A percentile compares a stretch with the other conserved stretches of the same genome.
Conservation (phyloP, 2,888 invertebrate genomes). For the Autographa gamma region DNA sequence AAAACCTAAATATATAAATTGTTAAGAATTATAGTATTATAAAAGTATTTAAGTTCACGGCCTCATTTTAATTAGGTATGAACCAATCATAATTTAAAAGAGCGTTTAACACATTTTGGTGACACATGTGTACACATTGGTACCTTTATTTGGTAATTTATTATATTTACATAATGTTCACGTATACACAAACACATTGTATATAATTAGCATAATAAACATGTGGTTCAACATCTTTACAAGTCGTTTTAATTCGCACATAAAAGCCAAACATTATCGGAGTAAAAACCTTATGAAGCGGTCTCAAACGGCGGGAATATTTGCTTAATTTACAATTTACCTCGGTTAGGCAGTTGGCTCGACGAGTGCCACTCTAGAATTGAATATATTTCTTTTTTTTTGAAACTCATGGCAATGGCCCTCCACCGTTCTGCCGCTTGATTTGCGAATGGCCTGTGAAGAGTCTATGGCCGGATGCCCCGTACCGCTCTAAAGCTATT, state of each 20-base stretch:
- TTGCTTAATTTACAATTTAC: conserved; percentile 48
- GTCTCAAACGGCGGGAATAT: conserved; percentile 30
- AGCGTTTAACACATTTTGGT: too few relatives aligned
- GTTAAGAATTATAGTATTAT: too few relatives aligned
- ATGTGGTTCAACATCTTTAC: not conserved
- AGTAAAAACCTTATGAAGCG: conserved; percentile 17
- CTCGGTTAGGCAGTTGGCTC: conserved; percentile 19
- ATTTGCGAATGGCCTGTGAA: conserved; percentile 70
- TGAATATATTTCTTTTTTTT: conserved; percentile 50
- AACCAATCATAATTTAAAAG: too few relatives aligned
- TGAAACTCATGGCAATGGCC: conserved; percentile 55
- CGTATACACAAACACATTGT: not conserved
- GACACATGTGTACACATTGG: too few relatives aligned
- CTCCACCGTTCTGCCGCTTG: conserved; percentile 65
- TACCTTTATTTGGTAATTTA: too few relatives aligned
- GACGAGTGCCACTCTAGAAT: conserved; percentile 39
- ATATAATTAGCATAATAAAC: not conserved
- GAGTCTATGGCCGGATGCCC: conserved; percentile 59
- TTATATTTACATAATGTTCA: not conserved
- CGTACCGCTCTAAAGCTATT: conserved; percentile 46
- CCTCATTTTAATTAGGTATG: too few relatives aligned
- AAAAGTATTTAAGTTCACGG: too few relatives aligned
- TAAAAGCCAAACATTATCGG: conserved; percentile 19
- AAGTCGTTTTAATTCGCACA: conserved; percentile 6
- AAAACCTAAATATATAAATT: too few relatives aligned